Evolutionary conservation across 2,888 invertebrate species (phyloP), one percentile per base, ranked within the genome.

Genomic region (Caradrina clavipalpis): DNA sequence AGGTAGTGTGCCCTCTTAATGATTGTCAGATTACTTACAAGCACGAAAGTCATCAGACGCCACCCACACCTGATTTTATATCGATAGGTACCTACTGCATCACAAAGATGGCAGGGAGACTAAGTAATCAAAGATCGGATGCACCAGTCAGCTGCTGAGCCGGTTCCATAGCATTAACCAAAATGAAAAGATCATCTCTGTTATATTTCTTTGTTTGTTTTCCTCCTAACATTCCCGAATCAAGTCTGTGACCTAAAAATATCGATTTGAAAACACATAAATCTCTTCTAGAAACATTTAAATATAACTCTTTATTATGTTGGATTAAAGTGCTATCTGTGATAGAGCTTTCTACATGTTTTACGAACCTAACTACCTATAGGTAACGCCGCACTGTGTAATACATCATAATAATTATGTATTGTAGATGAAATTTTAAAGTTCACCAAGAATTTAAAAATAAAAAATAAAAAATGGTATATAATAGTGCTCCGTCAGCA

Each of bases 221-320:
- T 79, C 79, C 79, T 78, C 42, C n/a, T 50, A 66, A 62, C 76
- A 68, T 80, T 62, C 50, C 45, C 56, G 47, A 42, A 57, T 53
- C 58, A 68, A 72, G 49, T 76, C 73, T 69, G 68, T 71, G 80
- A 73, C 75, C 82, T 81, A 74, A 26, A 80, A 77, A 77, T 80
- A 74, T 76, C 59, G 62, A 77, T 77, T 71, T 60, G 70, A 82
- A 75, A 75, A 67, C 66, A 70, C 51, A 82, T 80, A 65, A 63
- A 82, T 74, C 62, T 69, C n/a, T 56, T 45, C 55, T 45, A 53
- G 62, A 57, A 31, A 64, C 15, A 74, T 65, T 64, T 77, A 76
- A 73, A 82, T 76, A 82, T 82, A 82, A 64, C 39, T 49, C 50
- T 50, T 70, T 75, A 69, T 66, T 63, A 57, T 70, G 59, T 63